phyloP scores from a whole-genome alignment of 2,113 vertebrate genomes.

The Vanacampus margaritifer region DNA sequence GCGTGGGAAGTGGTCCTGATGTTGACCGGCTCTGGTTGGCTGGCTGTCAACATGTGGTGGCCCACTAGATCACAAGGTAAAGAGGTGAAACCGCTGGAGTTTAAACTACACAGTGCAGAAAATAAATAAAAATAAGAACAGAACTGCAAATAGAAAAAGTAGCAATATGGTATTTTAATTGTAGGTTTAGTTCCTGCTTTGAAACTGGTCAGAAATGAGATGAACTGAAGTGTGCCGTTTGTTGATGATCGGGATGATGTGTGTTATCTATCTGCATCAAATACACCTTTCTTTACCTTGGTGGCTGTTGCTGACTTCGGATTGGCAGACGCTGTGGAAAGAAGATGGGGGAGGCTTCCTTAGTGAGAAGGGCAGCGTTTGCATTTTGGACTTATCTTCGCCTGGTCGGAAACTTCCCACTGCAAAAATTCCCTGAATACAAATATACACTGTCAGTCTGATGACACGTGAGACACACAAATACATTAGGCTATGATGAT shows the following conservation, averaged over 20 bases:
- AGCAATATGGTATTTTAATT: not conserved
- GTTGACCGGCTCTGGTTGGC: conserved; percentile 78
- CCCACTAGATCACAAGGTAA: conserved; percentile 38
- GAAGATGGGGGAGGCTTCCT: conserved; percentile 81
- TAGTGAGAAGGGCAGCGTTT: conserved; percentile 55
- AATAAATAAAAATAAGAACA: not conserved
- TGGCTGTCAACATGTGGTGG: conserved; percentile 71
- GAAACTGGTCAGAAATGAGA: too few relatives aligned
- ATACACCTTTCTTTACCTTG: conserved; percentile 42
- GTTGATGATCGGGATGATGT: not conserved
- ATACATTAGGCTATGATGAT: not conserved
- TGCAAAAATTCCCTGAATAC: conserved; percentile 83
- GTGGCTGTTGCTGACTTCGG: conserved; percentile 74
- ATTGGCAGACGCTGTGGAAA: conserved; percentile 83
- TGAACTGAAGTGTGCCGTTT: too few relatives aligned
- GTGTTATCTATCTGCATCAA: not conserved
- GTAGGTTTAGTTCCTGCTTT: too few relatives aligned
- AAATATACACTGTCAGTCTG: conserved; percentile 8
- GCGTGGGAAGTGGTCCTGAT: conserved; percentile 55
- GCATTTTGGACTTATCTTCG: conserved; percentile 76
- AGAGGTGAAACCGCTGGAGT: not conserved
- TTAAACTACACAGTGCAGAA: too few relatives aligned
- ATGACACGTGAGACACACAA: not conserved
- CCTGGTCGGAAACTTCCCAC: conserved; percentile 91
- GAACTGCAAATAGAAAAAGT: not conserved